phyloP scores from a whole-genome alignment of 2,113 vertebrate species.

The Toxostoma redivivum region DNA sequence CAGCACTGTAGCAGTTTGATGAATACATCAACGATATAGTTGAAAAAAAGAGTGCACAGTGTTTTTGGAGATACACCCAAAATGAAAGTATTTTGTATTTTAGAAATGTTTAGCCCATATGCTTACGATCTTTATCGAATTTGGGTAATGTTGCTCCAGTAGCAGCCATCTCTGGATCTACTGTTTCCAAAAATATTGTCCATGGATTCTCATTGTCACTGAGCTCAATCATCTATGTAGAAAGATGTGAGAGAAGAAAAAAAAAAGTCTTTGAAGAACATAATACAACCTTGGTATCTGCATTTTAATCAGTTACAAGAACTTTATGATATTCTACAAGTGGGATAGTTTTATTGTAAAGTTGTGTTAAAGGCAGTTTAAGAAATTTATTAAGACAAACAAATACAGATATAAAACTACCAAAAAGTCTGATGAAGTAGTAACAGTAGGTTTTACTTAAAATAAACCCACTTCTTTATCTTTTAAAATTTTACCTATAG shows the following conservation, averaged over 20 bases:
- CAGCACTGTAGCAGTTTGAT: not conserved
- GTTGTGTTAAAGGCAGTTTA: not conserved
- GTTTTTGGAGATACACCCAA: not conserved
- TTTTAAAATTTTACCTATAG: not conserved
- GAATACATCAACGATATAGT: rapidly evolving
- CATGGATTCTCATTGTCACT: constrained; percentile 99
- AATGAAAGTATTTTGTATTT: not conserved
- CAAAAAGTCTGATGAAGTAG: not conserved
- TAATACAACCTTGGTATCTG: not conserved
- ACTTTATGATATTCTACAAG: not conserved
- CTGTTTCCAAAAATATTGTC: constrained; percentile 99
- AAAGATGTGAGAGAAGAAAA: not conserved
- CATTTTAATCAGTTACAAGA: not conserved
- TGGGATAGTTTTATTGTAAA: not conserved
- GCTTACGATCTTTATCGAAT: constrained; percentile 99
- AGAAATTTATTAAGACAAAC: not conserved
- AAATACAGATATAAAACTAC: not conserved
- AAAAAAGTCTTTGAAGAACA: not conserved
- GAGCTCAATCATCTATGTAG: constrained; percentile 93
- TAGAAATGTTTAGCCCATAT: not conserved
- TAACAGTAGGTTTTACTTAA: not conserved
- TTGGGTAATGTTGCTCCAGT: constrained; percentile 96
- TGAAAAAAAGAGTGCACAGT: not conserved
- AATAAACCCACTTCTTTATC: not conserved
- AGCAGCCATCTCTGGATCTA: constrained; percentile 97